A percentile compares a stretch with the other conserved stretches of the same genome.
Conservation (phyloP, 2,797 vertebrate species). For the Gobionotothen gibberifrons region DNA sequence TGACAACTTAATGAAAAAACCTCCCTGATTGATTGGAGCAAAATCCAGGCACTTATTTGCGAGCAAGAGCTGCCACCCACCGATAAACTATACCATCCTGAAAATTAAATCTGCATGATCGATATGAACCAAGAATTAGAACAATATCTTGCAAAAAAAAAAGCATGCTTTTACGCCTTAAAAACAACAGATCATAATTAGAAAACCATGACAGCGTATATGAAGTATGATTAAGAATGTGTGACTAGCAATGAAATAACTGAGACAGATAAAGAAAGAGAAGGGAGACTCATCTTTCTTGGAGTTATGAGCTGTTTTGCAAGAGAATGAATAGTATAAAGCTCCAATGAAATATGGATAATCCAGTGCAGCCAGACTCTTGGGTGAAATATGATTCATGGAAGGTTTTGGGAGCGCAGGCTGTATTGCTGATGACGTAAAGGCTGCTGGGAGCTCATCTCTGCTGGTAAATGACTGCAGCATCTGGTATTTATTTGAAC, state of each 20-base stretch:
- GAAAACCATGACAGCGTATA: neutral
- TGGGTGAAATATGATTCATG: conserved; percentile 23
- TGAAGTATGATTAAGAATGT: neutral
- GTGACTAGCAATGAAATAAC: conserved; percentile 14
- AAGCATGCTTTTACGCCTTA: neutral
- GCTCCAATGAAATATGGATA: conserved; percentile 52
- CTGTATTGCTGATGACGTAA: conserved; percentile 27
- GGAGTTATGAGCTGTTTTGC: conserved; percentile 26
- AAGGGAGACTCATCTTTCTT: neutral
- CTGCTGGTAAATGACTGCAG: conserved; percentile 29
- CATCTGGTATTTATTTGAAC: conserved; percentile 34
- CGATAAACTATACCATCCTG: conserved; percentile 52
- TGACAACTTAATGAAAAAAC: conserved; percentile 62
- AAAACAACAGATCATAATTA: neutral
- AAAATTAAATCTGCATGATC: conserved; percentile 49
- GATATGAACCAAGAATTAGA: neutral
- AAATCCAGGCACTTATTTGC: conserved; percentile 43
- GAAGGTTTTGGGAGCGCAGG: conserved; percentile 14
- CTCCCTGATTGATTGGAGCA: conserved; percentile 65
- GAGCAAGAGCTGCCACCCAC: conserved; percentile 52
- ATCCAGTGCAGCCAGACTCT: conserved; percentile 5
- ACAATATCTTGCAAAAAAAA: conserved; percentile 23
- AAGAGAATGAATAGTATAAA: conserved; percentile 55
- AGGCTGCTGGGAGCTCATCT: neutral
- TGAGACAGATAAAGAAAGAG: conserved; percentile 2